Conservation (phyloP, 2,888 invertebrate genomes). For the Dioctria linearis region DNA sequence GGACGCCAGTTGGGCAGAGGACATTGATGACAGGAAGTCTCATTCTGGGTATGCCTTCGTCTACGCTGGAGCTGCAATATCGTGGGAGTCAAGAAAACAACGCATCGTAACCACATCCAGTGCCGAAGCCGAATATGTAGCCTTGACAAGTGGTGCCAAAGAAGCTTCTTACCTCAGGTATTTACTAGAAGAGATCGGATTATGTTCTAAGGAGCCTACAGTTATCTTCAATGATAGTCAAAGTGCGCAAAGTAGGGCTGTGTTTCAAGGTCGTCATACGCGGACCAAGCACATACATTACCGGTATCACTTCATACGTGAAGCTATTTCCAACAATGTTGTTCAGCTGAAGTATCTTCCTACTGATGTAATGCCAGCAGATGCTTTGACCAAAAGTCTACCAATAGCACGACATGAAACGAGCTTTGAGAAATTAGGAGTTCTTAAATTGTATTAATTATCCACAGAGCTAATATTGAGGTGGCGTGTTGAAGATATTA, state of each 20-base stretch:
- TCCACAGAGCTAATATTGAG: not conserved
- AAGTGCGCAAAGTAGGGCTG: not conserved
- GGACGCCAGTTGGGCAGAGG: not conserved
- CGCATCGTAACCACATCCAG: not conserved
- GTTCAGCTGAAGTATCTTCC: not conserved
- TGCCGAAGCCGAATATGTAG: not conserved
- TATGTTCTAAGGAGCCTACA: not conserved
- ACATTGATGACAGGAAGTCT: not conserved
- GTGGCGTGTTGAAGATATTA: not conserved
- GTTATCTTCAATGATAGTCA: not conserved
- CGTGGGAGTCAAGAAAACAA: not conserved
- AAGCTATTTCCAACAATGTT: not conserved
- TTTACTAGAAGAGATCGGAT: not conserved
- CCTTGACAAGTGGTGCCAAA: not conserved
- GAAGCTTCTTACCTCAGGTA: not conserved
- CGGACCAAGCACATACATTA: not conserved
- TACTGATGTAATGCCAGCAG: not conserved
- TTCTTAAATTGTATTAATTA: not conserved
- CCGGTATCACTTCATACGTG: slow-evolving; percentile 1
- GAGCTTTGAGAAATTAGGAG: not conserved
- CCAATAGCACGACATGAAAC: not conserved
- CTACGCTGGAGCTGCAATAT: not conserved
- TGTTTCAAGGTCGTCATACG: not conserved
- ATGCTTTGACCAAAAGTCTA: slow-evolving; percentile 1
- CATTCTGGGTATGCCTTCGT: not conserved